A percentile compares a stretch with the other conserved stretches of the same genome.
Evolutionary conservation across 2,797 vertebrate genomes (phyloP).

Genomic region (Bovichtus diacanthus): DNA sequence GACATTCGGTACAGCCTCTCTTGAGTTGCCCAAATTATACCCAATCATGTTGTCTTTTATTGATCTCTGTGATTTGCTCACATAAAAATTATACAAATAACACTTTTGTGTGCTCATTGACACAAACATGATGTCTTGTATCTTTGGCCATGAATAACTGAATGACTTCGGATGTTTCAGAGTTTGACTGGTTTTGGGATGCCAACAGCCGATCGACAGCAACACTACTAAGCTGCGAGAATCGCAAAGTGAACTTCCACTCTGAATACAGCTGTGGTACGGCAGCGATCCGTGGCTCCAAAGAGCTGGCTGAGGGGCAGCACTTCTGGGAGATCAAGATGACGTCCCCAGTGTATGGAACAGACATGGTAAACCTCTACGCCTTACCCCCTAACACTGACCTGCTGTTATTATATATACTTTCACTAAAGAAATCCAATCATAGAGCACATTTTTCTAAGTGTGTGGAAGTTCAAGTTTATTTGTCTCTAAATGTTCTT

Average conservation of each 20-base stretch:
- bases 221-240: conserved; percentile 92
- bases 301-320: conserved; percentile 93
- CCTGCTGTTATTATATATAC: neutral
- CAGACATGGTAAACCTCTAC: conserved; percentile 91
- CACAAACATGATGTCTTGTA: neutral
- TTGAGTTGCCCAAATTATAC: neutral
- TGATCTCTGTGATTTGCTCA: neutral
- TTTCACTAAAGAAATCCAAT: neutral
- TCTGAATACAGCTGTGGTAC: conserved; percentile 98
- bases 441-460: neutral
- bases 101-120: neutral
- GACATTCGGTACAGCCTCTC: neutral
- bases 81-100: neutral
- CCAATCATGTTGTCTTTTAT: neutral
- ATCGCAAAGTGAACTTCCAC: conserved; percentile 97
- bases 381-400: neutral
- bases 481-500: neutral
- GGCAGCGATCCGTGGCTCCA: conserved; percentile 93
- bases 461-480: neutral
- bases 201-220: conserved; percentile 89
- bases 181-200: conserved; percentile 98
- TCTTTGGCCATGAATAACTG: neutral
- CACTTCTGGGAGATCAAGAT: conserved; percentile 99
- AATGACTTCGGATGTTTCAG: conserved; percentile 74
- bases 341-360: conserved; percentile 97